Base-by-base conservation (phyloP, 2,888 invertebrate genomes). In the Silvanus unidentatus region DNA sequence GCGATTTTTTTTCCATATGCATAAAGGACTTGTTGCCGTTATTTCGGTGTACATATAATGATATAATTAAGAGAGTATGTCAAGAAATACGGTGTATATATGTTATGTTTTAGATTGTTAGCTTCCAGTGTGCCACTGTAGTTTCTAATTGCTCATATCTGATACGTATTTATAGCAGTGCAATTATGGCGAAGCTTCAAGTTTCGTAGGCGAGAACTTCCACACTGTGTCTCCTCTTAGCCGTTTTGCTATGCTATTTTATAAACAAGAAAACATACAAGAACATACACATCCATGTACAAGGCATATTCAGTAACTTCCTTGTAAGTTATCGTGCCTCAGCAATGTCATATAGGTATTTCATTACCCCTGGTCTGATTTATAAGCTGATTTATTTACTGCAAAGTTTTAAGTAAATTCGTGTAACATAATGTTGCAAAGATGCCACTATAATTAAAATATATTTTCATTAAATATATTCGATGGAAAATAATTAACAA, bases 101-200 rank as follows among this genome's bases (percentile, higher is more conserved):
- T 35, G 35, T 35, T n/a, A 35, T 37, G 37, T 37, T 9, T 22
- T 37, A 37, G 37, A 15, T 12, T 11, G 37, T 22, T 37, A 37
- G 37, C 37, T 37, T 43, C 45, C 44, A 48, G 45, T 43, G 55
- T 55, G 57, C 55, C 50, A 60, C 58, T n/a, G n/a, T 50, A 56
- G 62, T 61, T 63, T 60, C 68, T 69, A 70, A 69, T 70, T 70
- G 66, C 68, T 67, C 65, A 64, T 68, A 70, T 69, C 69, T 68
- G 70, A 69, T 68, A 68, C 65, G 68, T 69, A 70, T 70, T 70
- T 70, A 70, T 67, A 61, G 66, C 60, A 32, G 47, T 54, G 68
- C 68, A 70, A 70, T 70, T 70, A 70, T 63, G 68, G 63, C 62
- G 62, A 52, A 60, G 68, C 66, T 61, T 68, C 70, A 62, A 65